Base-by-base conservation (phyloP, 2,797 vertebrate species). In the Sebastes cheni region DNA sequence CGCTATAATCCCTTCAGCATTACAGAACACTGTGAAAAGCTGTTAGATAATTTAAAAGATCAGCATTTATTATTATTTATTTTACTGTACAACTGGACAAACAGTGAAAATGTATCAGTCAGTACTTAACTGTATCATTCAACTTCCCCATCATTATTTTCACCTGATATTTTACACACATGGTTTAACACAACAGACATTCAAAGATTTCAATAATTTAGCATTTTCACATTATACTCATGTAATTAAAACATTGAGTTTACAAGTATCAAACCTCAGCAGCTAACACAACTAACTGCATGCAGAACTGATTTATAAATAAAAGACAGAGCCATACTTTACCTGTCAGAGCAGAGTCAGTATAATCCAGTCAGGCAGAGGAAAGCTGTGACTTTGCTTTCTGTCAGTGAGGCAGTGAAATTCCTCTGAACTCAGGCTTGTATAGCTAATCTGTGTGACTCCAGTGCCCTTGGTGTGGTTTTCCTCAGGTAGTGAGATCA, bases 401-500 rank as follows among this genome's bases (percentile, higher is more conserved):
- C 80, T 69, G 50, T 73, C 58, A 72, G 61, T 66, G 74, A 79
- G 67, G 52, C 83, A 56, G 70, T 66, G 64, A 36, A 87, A 86
- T 80, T 83, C 84, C 75, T 80, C 77, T 75, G 23, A 20, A 6
- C 66, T 79, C 74, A 79, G 60, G 25, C 67, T 67, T 62, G 75
- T 76, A 54, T 82, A 50, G 42, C 76, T 50, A 50, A 50, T 81
- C 80, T 66, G 61, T 82, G 72, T 84, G 89, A 90, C 89, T 87
- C 82, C 54, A 54, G 65, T 94, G 94, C 64, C 94, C 95, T 96
- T 95, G 87, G 91, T 83, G 87, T 73, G 64, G 82, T 72, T 93
- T 83, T 88, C 29, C 81, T 90, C 87, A 92, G 93, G 93, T 91
- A 89, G 85, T 85, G 81, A 89, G 66, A 79, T 77, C 79, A 83